Evolutionary conservation across 2,113 vertebrate species (phyloP), one percentile per base, ranked within the genome.

Genomic region (Platanista minor): DNA sequence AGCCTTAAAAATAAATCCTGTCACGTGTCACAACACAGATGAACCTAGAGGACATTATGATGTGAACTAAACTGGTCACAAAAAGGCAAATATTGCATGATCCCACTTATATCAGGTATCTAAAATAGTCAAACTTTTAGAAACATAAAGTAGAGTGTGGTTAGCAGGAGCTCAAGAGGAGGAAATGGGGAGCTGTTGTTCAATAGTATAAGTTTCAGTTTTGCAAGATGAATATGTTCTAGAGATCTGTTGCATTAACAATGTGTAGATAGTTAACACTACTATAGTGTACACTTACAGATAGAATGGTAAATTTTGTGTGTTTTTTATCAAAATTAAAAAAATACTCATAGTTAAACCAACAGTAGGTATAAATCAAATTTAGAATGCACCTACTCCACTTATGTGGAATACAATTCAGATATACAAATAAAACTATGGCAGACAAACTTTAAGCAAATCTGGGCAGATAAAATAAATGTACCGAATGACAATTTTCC

Each of bases 391-490:
- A 59, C 15, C 31, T 82, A 36, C 49, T 80, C 33, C 39, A 84
- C 21, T 82, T 95, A 12, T 7, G 59, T 87, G 33, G 64, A 17
- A 80, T 83, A 49, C 46, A 94, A 62, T 90, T 92, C 61, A 89
- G 39, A 85, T 21, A 78, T 27, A 96, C 3, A 87, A 90, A 77
- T 78, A 90, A 91, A 71, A 85, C 62, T 46, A 80, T 3, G 36
- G 62, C 2, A 77, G 78, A 94, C 17, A 94, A 78, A 88, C 43
- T 77, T 31, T 67, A 46, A 85, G 93, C 21, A 81, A 90, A 81
- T 69, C 11, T 80, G 36, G n/a, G 36, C 57, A 87, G 36, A 78
- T 49, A 95, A 94, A 97, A 94, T 52, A 71, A 77, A 74, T 78
- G 29, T 80, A 71, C 23, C 90, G n/a, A 94, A 54, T 49, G 75